Evolutionary conservation across 2,888 invertebrate genomes (phyloP).

Genomic region (Venusia cambrica): DNA sequence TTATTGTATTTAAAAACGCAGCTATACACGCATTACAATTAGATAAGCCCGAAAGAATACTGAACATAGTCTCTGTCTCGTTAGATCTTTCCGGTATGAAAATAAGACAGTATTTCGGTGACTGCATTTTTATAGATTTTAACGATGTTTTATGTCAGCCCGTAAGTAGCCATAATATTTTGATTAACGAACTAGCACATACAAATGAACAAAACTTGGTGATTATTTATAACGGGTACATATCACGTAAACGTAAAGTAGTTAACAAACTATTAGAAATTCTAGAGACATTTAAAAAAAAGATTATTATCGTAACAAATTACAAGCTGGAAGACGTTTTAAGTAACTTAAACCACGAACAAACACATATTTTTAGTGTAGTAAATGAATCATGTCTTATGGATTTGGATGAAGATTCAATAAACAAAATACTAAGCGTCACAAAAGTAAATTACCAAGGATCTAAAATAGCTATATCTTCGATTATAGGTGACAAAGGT

Average conservation of each 20-base stretch:
- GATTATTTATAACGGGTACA: conserved; percentile 36
- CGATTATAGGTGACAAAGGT: conserved; percentile 31
- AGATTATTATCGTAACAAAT: conserved; percentile 35
- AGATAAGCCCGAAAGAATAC: conserved; percentile 18
- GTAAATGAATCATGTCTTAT: conserved; percentile 32
- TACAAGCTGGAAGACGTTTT: conserved; percentile 19
- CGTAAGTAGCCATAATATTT: conserved; percentile 34
- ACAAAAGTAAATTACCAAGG: conserved; percentile 37
- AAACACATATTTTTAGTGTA: conserved; percentile 19
- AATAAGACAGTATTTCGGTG: conserved; percentile 34
- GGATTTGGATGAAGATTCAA: conserved; percentile 32
- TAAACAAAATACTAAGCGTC: conserved; percentile 30
- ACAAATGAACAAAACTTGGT: conserved; percentile 33
- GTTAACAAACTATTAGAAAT: conserved; percentile 35
- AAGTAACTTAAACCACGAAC: conserved; percentile 14
- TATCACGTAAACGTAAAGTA: conserved; percentile 27
- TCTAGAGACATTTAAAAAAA: conserved; percentile 27
- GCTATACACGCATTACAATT: conserved; percentile 32
- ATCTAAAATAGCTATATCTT: conserved; percentile 28
- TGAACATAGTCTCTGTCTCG: conserved; percentile 35
- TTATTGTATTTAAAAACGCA: conserved; percentile 29
- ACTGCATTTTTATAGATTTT: conserved; percentile 38
- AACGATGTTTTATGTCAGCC: conserved; percentile 40
- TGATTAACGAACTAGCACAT: conserved; percentile 35
- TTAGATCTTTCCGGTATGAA: conserved; percentile 37